These are phyloP conservation scores for Actinemys pallida DNA, from an alignment of 2,113 vertebrate genomes.

Conservation along the genomic window DNA sequence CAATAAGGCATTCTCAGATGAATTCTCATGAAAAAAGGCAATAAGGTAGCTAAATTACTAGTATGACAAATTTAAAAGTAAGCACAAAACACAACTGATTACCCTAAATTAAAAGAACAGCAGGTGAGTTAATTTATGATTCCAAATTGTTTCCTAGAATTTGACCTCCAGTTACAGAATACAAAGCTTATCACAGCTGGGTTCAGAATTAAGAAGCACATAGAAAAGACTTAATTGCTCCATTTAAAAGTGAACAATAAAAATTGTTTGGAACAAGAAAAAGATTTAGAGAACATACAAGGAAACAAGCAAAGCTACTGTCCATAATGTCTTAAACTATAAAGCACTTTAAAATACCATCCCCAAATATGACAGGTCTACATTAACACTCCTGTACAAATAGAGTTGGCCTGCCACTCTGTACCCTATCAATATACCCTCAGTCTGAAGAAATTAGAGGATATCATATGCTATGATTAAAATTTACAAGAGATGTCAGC, in stretches of 20 bases:
- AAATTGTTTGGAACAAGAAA: neutral
- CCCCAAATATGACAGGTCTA: neutral
- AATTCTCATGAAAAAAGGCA: constrained; percentile 32
- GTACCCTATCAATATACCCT: neutral
- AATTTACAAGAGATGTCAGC: too few species aligned
- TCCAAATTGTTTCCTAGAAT: neutral
- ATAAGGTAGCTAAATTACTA: constrained; percentile 63
- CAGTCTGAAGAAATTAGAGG: neutral
- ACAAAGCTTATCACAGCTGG: neutral
- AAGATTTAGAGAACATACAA: neutral
- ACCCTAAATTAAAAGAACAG: constrained; percentile 29
- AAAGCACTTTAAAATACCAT: neutral
- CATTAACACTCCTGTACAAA: neutral
- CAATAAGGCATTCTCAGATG: constrained; percentile 36
- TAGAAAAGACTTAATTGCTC: neutral
- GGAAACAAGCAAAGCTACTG: neutral
- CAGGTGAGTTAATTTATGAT: neutral
- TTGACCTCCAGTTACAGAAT: neutral
- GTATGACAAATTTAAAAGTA: constrained; percentile 30
- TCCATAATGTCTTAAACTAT: neutral
- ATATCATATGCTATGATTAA: too few species aligned
- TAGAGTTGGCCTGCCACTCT: neutral
- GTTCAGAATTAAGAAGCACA: neutral
- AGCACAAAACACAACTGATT: neutral
- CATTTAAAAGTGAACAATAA: neutral